A percentile compares a stretch with the other conserved stretches of the same genome.
phyloP scores from a whole-genome alignment of 2,797 vertebrate genomes.

The Acanthis flammea region DNA sequence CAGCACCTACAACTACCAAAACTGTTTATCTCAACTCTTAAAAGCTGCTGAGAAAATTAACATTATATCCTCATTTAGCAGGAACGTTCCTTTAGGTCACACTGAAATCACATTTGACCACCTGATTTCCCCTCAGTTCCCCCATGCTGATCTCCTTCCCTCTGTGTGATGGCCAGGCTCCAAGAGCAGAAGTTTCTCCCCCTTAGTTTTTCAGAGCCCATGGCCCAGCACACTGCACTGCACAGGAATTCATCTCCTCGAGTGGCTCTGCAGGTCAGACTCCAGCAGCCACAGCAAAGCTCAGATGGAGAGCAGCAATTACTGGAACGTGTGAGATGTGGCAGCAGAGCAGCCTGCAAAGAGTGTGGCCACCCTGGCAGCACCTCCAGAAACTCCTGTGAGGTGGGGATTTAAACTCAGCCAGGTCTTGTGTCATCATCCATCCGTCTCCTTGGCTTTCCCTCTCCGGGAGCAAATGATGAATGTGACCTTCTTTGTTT shows the following conservation, averaged over 20 bases:
- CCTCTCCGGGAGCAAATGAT: background rate
- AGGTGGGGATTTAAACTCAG: conserved; percentile 32
- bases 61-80: background rate
- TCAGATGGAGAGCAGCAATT: background rate
- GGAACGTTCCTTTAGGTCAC: background rate
- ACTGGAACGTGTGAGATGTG: background rate
- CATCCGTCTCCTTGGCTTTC: conserved; percentile 34
- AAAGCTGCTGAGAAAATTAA: background rate
- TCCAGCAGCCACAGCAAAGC: background rate
- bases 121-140: background rate
- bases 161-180: background rate
- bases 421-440: conserved; percentile 42
- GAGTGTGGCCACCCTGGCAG: conserved; percentile 43
- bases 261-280: background rate
- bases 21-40: background rate
- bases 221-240: background rate
- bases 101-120: background rate
- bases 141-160: background rate
- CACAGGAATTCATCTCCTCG: background rate
- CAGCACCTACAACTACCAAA: background rate
- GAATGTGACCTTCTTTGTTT: conserved; percentile 71
- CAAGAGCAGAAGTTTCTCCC: background rate
- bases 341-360: background rate
- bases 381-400: conserved; percentile 46
- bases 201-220: background rate